phyloP scores from a whole-genome alignment of 2,797 vertebrate genomes.

The Thaleichthys pacificus region DNA sequence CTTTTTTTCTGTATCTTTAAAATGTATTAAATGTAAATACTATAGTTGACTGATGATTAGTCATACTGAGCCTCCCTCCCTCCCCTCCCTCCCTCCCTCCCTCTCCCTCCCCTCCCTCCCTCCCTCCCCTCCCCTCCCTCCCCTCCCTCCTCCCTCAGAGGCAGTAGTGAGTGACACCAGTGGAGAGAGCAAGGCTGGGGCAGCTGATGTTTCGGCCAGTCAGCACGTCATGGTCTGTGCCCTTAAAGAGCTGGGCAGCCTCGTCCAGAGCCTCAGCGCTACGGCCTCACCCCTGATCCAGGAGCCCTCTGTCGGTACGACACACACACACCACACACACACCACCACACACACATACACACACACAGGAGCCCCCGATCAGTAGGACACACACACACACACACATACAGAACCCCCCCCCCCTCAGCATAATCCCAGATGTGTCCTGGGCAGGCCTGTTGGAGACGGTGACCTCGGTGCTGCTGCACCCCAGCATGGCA shows the following conservation, averaged over 20 bases:
- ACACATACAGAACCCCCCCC: background rate
- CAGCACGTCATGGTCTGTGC: constrained; percentile 99
- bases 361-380: background rate
- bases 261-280: constrained; percentile 94
- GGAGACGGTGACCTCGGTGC: constrained; percentile 94
- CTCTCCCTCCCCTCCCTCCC: too few species aligned
- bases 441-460: constrained; percentile 79
- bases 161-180: constrained; percentile 93
- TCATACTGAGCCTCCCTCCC: too few species aligned
- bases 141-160: constrained; percentile 83
- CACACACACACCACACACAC: constrained; percentile 1
- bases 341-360: too few species aligned
- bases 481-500: constrained; percentile 97
- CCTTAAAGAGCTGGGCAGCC: constrained; percentile 93
- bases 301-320: constrained; percentile 90
- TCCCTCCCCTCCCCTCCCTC: too few species aligned
- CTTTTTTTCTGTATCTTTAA: background rate
- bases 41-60: background rate
- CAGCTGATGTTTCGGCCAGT: constrained; percentile 92
- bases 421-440: too few species aligned
- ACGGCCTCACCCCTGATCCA: constrained; percentile 96
- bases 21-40: too few species aligned
- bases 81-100: background rate
- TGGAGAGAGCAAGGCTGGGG: constrained; percentile 89
- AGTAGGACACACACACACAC: background rate